Evolutionary conservation across 2,888 invertebrate genomes (phyloP), one percentile per base, ranked within the genome.

Genomic region (Synanthedon vespiformis): DNA sequence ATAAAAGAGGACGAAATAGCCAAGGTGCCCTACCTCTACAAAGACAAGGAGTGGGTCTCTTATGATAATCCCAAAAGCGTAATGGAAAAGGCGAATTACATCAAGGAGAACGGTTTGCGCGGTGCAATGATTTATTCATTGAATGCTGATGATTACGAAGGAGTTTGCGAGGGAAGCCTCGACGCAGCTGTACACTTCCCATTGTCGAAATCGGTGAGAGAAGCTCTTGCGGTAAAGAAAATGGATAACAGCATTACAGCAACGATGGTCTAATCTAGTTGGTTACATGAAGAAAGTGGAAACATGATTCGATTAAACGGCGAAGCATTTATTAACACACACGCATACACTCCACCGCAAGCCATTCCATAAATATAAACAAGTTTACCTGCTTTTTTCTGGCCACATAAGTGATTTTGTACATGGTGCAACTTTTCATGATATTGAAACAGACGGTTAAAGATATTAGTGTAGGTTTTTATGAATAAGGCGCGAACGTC

Each of bases 71-170:
- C 89, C 27, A 74, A 86, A 51, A 96, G 95, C 74, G 87, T 94
- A 2, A 82, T 80, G 52, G 90, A 90, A 63, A 96, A 94, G 81
- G 92, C 92, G 0, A 79, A 87, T 55, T 94, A 88, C 74, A 89
- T 93, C 1, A 89, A 88, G 64, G 80, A 88, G 6, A 85, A 90
- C 51, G 84, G 89, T 40, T 89, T 94, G 61, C 92, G 92, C 50
- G 96, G 96, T 40, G 93, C 92, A 4, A 96, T 96, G 95, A 85
- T 95, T 55, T 95, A 92, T 77, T 92, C 94, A 10, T 81, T 96
- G 22, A 95, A 95, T 68, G 89, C 90, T 2, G 96, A 96, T 71
- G 96, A 96, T 74, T 91, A 90, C 70, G 83, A 80, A 52, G 90
- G 90, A 4, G 70, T 74, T 14, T 95, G 94, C 68, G 59, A 59